Evolutionary conservation across 2,888 invertebrate genomes (phyloP).

Genomic region (Eledona agricola): DNA sequence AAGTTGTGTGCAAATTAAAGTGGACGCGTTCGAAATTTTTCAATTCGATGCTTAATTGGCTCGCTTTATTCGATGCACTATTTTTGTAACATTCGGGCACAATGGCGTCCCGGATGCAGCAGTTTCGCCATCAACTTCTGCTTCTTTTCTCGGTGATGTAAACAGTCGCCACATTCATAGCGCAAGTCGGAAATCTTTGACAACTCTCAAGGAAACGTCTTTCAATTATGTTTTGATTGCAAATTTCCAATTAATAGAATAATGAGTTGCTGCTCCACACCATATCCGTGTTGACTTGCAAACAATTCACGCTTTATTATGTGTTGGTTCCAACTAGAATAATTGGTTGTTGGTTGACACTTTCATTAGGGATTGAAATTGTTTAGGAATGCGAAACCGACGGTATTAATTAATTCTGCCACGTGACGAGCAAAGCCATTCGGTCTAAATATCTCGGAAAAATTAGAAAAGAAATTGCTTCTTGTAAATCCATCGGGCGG

Average conservation of each 20-base stretch:
- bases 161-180: constrained; percentile 23
- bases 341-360: constrained; percentile 28
- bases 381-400: constrained; percentile 22
- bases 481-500: no score
- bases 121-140: no score
- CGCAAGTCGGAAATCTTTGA: constrained; percentile 22
- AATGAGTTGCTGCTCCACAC: constrained; percentile 17
- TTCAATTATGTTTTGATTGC: constrained; percentile 12
- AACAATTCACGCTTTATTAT: constrained; percentile 23
- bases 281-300: constrained; percentile 17
- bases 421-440: constrained; percentile 24
- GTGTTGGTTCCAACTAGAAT: constrained; percentile 20
- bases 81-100: no score
- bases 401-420: constrained; percentile 27
- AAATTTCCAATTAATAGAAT: constrained; percentile 25
- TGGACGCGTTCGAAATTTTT: no score
- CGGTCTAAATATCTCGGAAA: no score
- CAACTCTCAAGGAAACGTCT: constrained; percentile 11
- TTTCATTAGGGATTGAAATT: constrained; percentile 25
- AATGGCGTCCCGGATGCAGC: no score
- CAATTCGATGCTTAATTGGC: no score
- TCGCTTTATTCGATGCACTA: no score
- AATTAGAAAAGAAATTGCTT: no score
- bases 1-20: no score
- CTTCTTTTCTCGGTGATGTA: constrained; percentile 19